Conservation (phyloP, 2,888 invertebrate genomes). For the Ennomos erosarius region DNA sequence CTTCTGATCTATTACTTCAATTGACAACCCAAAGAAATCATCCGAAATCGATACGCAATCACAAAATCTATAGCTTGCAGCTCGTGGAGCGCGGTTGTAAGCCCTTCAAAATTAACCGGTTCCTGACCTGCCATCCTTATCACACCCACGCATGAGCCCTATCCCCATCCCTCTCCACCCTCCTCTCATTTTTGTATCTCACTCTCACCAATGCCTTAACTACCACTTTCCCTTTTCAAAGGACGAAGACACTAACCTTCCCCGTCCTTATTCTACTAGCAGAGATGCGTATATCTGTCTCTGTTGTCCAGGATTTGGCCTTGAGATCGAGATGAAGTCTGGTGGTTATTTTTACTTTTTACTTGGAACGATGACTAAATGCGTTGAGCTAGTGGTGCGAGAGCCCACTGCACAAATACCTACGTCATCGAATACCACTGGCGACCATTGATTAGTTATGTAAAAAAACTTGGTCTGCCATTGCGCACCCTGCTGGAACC, state of each 20-base stretch:
- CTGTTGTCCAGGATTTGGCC: slow-evolving; percentile 77
- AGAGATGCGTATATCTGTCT: slow-evolving; percentile 47
- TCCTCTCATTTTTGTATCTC: slow-evolving; percentile 82
- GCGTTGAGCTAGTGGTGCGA: slow-evolving; percentile 64
- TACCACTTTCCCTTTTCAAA: slow-evolving; percentile 85
- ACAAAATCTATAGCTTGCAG: slow-evolving; percentile 63
- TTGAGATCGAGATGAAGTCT: slow-evolving; percentile 76
- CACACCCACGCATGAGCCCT: slow-evolving; percentile 45
- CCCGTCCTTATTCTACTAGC: slow-evolving; percentile 47
- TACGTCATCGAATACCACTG: no score
- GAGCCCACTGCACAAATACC: no score
- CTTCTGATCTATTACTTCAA: no score
- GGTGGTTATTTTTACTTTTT: slow-evolving; percentile 81
- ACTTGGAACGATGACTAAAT: slow-evolving; percentile 82
- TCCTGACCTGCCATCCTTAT: slow-evolving; percentile 60
- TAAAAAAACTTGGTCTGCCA: no score
- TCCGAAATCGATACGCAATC: slow-evolving; percentile 71
- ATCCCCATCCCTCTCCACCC: slow-evolving; percentile 63
- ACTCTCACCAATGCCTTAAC: slow-evolving; percentile 76
- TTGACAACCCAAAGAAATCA: slow-evolving; percentile 43
- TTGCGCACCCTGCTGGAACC: no score
- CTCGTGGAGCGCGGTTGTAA: slow-evolving; percentile 71
- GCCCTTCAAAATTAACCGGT: slow-evolving; percentile 85
- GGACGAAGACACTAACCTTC: slow-evolving; percentile 76
- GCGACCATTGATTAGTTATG: no score